Base-by-base conservation (phyloP, 2,797 vertebrate genomes). In the Siniperca undulata region DNA sequence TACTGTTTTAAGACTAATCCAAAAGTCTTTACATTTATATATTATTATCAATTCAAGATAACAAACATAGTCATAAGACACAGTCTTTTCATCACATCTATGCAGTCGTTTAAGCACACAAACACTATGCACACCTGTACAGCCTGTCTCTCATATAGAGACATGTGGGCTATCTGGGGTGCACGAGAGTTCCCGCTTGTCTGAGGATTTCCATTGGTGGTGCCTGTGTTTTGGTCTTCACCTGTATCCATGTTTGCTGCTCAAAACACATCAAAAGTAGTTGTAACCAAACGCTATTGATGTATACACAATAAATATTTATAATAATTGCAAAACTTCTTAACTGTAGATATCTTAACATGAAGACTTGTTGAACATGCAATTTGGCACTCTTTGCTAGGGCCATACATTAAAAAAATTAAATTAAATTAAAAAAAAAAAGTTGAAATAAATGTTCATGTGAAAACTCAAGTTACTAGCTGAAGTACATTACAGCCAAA, bases 141-240 rank as follows among this genome's bases (percentile, higher is more conserved):
- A 22, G 98, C 98, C 82, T 99, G 98, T 59, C 98, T 96, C 90
- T 99, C 98, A 77, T 99, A 99, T 1, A 99, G 95, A 79, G 98
- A 99, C 98, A 99, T 99, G 84, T 99, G 97, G 0, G 98, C 97
- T 86, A 99, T 99, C 92, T 99, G 98, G 8, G 96, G 92, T 59
- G 97, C 95, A 38, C 98, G 97, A 82, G 97, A 95, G 92, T 96
- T 98, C 85, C 97, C 96, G 88, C 96, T 96, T 5, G 98, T 96
- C 74, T 97, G 92, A 91, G 97, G 94, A 85, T 93, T 97, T 86
- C 97, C 97, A 73, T 96, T 98, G 89, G 96, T 90, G 84, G 96
- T 95, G 91, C 89, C 93, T 17, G 97, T 96, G 94, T 97, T 99
- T 95, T 98, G 98, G 85, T 99, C 98, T 64, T 98, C 99, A 86